These are phyloP conservation scores for Drosophila lacicola DNA, from an alignment of 2,888 invertebrate genomes.

Conservation along the genomic window DNA sequence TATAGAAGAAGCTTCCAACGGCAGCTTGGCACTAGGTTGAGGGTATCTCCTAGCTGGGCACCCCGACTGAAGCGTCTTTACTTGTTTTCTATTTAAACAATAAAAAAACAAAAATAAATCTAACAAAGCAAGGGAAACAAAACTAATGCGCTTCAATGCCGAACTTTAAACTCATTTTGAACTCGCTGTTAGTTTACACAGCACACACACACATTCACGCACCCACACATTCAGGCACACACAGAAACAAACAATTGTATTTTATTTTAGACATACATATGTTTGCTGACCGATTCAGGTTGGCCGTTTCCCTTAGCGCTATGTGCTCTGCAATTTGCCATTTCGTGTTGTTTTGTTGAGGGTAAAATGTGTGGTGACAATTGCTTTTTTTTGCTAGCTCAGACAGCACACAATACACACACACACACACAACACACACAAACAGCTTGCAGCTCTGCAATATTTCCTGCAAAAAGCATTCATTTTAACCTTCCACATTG, in stretches of 20 bases:
- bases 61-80: no score
- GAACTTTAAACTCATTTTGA: constrained; percentile 72
- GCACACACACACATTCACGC: constrained; percentile 16
- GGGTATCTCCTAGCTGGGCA: no score
- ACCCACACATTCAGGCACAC: constrained; percentile 5
- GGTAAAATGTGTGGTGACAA: constrained; percentile 74
- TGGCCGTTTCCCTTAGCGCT: constrained; percentile 23
- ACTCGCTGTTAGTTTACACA: constrained; percentile 35
- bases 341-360: constrained; percentile 59
- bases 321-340: constrained; percentile 66
- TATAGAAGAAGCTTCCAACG: no score
- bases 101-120: constrained; percentile 6
- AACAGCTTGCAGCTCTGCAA: constrained; percentile 37
- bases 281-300: constrained; percentile 46
- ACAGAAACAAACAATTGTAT: constrained; percentile 7
- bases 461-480: constrained; percentile 47
- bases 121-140: constrained; percentile 21
- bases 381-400: constrained; percentile 55
- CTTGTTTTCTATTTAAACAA: not conserved
- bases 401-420: constrained; percentile 11
- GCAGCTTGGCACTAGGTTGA: no score
- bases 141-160: constrained; percentile 60
- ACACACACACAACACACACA: constrained; percentile 23
- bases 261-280: constrained; percentile 43
- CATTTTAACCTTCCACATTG: constrained; percentile 16